phyloP scores from a whole-genome alignment of 2,888 invertebrate genomes.

The Amiota mariae region DNA sequence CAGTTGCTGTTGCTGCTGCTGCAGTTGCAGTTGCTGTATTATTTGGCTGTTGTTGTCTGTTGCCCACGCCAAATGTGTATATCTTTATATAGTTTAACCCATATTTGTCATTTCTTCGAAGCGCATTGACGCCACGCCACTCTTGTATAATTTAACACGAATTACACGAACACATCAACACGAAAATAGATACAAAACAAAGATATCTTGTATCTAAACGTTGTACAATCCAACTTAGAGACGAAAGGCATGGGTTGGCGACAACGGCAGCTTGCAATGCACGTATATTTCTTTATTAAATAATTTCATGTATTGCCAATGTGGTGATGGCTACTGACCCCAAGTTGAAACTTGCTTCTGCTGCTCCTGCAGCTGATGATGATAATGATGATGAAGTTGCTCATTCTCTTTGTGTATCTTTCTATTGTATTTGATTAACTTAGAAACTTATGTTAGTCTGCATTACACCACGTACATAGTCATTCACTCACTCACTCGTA shows the following conservation, averaged over 20 bases:
- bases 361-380: conserved; percentile 4
- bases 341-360: conserved; percentile 9
- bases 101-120: conserved; percentile 30
- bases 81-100: conserved; percentile 25
- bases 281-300: conserved; percentile 22
- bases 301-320: conserved; percentile 38
- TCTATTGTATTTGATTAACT: neutral
- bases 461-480: neutral
- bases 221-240: neutral
- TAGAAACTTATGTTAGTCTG: neutral
- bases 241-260: too few species aligned
- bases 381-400: conserved; percentile 18
- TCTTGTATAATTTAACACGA: conserved; percentile 23
- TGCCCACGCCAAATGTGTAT: conserved; percentile 19
- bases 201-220: neutral
- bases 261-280: neutral
- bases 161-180: conserved; percentile 3
- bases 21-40: neutral
- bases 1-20: neutral
- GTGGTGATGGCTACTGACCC: conserved; percentile 35
- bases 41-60: conserved; percentile 6
- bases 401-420: neutral
- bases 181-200: conserved; percentile 17
- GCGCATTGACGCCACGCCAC: conserved; percentile 1
- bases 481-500: neutral